These are phyloP conservation scores for Liparis tanakae DNA, from an alignment of 2,797 vertebrate species.

Conservation along the genomic window DNA sequence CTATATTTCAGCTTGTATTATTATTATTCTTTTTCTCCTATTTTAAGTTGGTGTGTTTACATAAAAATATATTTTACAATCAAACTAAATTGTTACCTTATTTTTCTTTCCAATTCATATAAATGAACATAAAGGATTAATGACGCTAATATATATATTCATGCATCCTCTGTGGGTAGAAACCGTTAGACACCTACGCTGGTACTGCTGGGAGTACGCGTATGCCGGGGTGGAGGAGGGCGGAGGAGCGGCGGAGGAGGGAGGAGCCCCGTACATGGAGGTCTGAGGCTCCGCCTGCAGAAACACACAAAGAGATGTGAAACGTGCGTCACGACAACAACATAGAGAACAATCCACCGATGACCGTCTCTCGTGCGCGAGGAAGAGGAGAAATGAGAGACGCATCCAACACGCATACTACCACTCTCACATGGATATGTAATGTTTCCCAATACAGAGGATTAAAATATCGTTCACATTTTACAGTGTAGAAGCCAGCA, in stretches of 20 bases:
- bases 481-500: not conserved
- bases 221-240: constrained; percentile 76
- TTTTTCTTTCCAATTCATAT: too few species aligned
- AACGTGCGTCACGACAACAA: not conserved
- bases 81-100: too few species aligned
- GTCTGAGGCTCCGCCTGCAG: constrained; percentile 85
- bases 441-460: not conserved
- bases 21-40: too few species aligned
- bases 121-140: too few species aligned
- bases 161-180: not conserved
- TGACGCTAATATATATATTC: too few species aligned
- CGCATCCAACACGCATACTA: too few species aligned
- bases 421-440: too few species aligned
- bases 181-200: constrained; percentile 86
- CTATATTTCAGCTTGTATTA: too few species aligned
- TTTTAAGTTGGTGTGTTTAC: too few species aligned
- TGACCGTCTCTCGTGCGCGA: not conserved
- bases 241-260: constrained; percentile 66
- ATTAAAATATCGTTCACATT: too few species aligned
- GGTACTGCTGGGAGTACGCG: constrained; percentile 87
- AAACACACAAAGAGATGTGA: not conserved
- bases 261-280: constrained; percentile 84
- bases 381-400: not conserved
- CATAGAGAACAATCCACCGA: not conserved
- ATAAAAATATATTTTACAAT: too few species aligned